Evolutionary conservation across 2,888 invertebrate genomes (phyloP).

Genomic region (Dyspetes luteomarginatus): DNA sequence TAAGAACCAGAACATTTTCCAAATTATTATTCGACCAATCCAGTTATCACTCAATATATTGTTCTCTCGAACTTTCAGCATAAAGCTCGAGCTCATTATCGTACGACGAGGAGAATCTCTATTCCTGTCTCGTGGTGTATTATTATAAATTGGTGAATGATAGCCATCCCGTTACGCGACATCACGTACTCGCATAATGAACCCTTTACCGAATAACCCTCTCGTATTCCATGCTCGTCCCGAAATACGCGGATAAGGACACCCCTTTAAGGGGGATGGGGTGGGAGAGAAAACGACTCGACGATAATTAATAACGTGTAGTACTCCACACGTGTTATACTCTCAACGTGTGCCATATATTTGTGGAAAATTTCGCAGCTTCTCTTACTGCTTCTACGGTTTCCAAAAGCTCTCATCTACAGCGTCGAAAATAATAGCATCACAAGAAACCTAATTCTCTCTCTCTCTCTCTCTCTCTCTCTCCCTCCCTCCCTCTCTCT

Average conservation of each 20-base stretch:
- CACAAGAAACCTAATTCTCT: background rate
- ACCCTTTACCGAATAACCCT: conserved; percentile 56
- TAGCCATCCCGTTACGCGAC: conserved; percentile 60
- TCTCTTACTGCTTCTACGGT: background rate
- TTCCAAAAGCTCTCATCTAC: background rate
- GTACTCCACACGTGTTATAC: conserved; percentile 28
- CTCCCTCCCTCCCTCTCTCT: background rate
- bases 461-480: conserved; percentile 7
- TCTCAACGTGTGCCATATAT: conserved; percentile 1
- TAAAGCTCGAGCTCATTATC: background rate
- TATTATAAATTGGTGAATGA: conserved; percentile 61
- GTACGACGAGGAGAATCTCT: background rate
- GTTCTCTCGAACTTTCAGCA: background rate
- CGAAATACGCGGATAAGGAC: conserved; percentile 2
- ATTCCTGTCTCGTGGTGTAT: conserved; percentile 20
- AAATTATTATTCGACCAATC: no score
- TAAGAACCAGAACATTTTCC: no score
- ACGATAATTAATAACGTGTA: conserved; percentile 64
- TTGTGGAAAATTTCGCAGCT: conserved; percentile 24
- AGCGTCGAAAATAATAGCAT: background rate
- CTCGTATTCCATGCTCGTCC: conserved; percentile 60
- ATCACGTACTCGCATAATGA: conserved; percentile 65
- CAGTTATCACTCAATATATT: no score
- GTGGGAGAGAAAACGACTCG: conserved; percentile 37
- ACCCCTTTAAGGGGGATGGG: conserved; percentile 50